These are phyloP conservation scores for Falco columbarius DNA, from an alignment of 2,797 vertebrate species.

Conservation along the genomic window DNA sequence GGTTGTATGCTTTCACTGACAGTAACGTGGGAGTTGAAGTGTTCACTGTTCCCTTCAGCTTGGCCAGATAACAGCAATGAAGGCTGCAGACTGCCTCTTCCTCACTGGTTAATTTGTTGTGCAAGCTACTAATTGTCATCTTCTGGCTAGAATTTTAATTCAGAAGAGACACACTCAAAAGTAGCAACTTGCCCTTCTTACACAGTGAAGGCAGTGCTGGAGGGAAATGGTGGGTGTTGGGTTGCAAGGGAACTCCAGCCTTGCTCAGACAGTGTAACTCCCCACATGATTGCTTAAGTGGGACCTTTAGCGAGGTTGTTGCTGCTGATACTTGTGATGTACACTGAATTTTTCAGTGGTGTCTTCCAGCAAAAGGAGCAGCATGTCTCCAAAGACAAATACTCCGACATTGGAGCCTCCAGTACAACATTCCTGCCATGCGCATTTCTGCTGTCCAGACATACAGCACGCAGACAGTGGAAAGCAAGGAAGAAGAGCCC, in stretches of 20 bases:
- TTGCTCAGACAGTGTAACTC: not conserved
- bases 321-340: not conserved
- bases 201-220: not conserved
- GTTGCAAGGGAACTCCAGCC: not conserved
- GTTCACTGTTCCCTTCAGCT: not conserved
- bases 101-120: not conserved
- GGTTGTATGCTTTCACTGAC: not conserved
- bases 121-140: not conserved
- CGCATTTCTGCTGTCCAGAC: slow-evolving; percentile 2
- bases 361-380: slow-evolving; percentile 42
- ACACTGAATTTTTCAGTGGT: not conserved
- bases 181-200: not conserved
- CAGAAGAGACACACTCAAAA: not conserved
- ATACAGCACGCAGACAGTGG: slow-evolving; percentile 84
- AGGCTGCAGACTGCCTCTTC: not conserved
- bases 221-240: not conserved
- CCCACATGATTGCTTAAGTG: not conserved
- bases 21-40: not conserved
- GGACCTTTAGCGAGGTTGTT: not conserved
- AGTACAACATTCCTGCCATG: not conserved
- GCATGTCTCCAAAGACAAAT: slow-evolving; percentile 15
- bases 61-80: not conserved
- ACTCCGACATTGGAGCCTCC: not conserved
- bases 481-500: slow-evolving; percentile 83
- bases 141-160: not conserved